Base-by-base conservation (phyloP, 2,113 vertebrate genomes). In the Cricetomys ansorgei region DNA sequence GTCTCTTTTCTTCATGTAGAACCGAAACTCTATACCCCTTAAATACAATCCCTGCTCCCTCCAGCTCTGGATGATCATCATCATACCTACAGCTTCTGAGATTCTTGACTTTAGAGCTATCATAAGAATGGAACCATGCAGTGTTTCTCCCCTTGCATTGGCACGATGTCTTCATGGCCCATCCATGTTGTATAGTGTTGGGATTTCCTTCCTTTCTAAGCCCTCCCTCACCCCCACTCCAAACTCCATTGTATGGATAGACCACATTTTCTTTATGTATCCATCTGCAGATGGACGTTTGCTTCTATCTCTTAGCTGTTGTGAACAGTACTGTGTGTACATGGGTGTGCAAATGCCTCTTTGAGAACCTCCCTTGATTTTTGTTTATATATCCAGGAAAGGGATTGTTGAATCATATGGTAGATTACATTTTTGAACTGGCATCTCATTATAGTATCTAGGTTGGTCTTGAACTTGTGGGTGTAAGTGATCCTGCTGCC, bases 291-390 rank as follows among this genome's bases (percentile, higher is more conserved):
- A 29, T n/a, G 62, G 43, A 17, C 16, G 12, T 57, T 75, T 79
- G 84, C 43, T 50, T 79, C 9, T 37, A 37, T 77, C 21, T 79
- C 59, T 77, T 88, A 27, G 37, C 59, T 88, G 0, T 91, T 84
- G 37, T 53, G 31, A 88, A 67, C 84, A 72, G n/a, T 29, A 64
- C 25, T 67, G 16, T 43, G 1, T 88, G 45, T 25, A n/a, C 16
- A 6, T 4, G 16, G 25, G 6, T 25, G 13, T 45, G 40, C 69
- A 91, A 1, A 40, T 64, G 62, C 53, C 25, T 89, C n/a, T 89
- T 89, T 83, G 80, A 72, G 19, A 81, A 69, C 45, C 64, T 64
- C 9, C 81, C 83, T 92, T 81, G 79, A 69, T 70, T 76, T 89
- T 55, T 23, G 45, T 37, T 8, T 94, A n/a, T 62, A 29, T 89